Evolutionary conservation across 1,140 invertebrate species (phyloP), one percentile per base, ranked within the genome.

Genomic region (Zaprionus ornatus): DNA sequence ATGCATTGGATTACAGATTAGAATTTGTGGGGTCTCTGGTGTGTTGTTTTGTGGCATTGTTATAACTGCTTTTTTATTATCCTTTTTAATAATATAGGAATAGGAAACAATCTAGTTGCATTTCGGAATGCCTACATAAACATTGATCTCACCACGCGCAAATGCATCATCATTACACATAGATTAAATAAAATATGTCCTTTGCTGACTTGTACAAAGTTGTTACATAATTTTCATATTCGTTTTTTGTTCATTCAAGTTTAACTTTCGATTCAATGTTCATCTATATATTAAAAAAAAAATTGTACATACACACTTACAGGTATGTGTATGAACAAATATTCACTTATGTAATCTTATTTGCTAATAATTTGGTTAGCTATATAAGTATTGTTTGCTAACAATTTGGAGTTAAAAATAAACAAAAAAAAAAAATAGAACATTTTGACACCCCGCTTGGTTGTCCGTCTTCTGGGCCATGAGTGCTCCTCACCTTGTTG

Each of bases 201-300:
- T 40, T 37, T 70, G 55, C 70, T 79, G 64, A 76, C 79, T 82
- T 45, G 75, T 87, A 87, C 82, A 79, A 81, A 65, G 78, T 77
- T 67, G 17, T 65, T 64, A 57, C 37, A n/a, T 71, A 45, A 70
- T 50, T 59, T 81, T 25, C 45, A 19, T 59, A 40, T 13, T 57
- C 17, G 9, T 52, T 52, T 63, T 52, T 21, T 29, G 17, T 19
- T 62, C 61, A 13, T 68, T 61, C 40, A 78, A 56, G 63, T 80
- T 71, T 45, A 77, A 80, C 68, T 72, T 57, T 76, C 52, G 55
- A 40, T 71, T 71, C 48, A 60, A 63, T 63, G 52, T 68, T 52
- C 32, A 17, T 59, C 71, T 77, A 74, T 63, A 52, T 77, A 63
- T 69, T 45, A 48, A 32, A 54, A 25, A 71, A 74, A 60, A 55